Base-by-base conservation (phyloP, 2,113 vertebrate genomes). In the Oncorhynchus kisutch region DNA sequence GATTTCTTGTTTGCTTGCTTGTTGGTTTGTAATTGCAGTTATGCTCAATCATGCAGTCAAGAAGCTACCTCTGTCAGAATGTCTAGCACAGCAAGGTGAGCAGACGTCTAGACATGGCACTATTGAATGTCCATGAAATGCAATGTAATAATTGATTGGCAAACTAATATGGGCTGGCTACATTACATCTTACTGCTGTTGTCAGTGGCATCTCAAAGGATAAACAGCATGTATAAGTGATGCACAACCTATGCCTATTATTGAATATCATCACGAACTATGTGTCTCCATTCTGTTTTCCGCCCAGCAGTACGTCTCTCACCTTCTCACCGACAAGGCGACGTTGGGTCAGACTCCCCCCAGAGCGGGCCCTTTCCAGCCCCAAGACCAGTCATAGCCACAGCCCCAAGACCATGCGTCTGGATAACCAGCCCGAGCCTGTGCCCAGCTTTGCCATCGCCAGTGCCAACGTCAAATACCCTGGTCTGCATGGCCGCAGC, bases 21-120 rank as follows among this genome's bases (percentile, higher is more conserved):
- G 74, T 67, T 45, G 8, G 39, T 69, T 70, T 82, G 59, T 48
- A n/a, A 74, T 72, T 51, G 14, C 77, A 88, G 86, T 73, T 88
- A 88, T 65, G 74, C 75, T 29, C 75, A 54, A 67, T 77, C 25
- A 25, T 72, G 78, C 45, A 49, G 68, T 75, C 78, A 84, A 79
- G 86, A 84, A 48, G 71, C 76, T 54, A 16, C 51, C 48, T 24
- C 76, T 78, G 60, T 64, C n/a, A 68, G 73, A 65, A 83, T 62
- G 60, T 81, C 78, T 71, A 76, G 71, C 29, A 18, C 27, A 77
- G 22, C 67, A 70, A 24, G 80, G 86, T 88, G 80, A 81, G 82
- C 70, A 74, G 48, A 67, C 22, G 14, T 18, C 13, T 54, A 54
- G 51, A 54, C 16, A 16, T 54, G 16, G 51, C 16, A 54, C 22